Percentiles rank a stretch among this genome's conserved stretches.
phyloP scores from a whole-genome alignment of 92 coral and sea anemone genomes.

The Metridium senile region DNA sequence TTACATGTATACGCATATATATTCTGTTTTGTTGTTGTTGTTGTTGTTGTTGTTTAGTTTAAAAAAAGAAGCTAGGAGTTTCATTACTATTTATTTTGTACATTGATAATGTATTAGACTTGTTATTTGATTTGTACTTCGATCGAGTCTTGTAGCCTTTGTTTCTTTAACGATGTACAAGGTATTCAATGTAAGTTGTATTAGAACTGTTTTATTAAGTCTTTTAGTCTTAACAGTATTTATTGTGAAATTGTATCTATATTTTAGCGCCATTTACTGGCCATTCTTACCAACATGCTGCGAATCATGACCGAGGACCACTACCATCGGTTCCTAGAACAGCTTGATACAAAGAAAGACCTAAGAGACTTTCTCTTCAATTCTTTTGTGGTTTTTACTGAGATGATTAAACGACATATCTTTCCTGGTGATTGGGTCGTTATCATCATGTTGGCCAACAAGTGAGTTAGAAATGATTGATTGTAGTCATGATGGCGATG shows the following conservation, averaged over 20 bases:
- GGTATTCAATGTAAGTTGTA: not conserved
- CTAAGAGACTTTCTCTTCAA: conserved; percentile 83
- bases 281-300: conserved; percentile 75
- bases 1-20: no score
- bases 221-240: no score
- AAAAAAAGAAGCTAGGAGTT: no score
- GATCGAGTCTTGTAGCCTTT: no score
- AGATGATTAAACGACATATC: conserved; percentile 85
- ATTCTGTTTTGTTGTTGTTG: no score
- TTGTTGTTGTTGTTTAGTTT: no score
- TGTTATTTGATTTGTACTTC: no score
- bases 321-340: conserved; percentile 76
- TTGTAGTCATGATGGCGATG: not conserved
- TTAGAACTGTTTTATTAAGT: not conserved
- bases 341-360: conserved; percentile 70
- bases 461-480: conserved; percentile 44
- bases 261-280: conserved; percentile 80
- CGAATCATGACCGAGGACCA: conserved; percentile 93
- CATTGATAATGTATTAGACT: no score
- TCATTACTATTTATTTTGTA: no score
- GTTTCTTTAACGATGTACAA: no score
- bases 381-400: conserved; percentile 93
- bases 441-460: conserved; percentile 87
- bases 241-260: no score
- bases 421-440: conserved; percentile 93